Evolutionary conservation across 1,140 invertebrate genomes (phyloP).

Genomic region (Diachasmimorpha longicaudata): DNA sequence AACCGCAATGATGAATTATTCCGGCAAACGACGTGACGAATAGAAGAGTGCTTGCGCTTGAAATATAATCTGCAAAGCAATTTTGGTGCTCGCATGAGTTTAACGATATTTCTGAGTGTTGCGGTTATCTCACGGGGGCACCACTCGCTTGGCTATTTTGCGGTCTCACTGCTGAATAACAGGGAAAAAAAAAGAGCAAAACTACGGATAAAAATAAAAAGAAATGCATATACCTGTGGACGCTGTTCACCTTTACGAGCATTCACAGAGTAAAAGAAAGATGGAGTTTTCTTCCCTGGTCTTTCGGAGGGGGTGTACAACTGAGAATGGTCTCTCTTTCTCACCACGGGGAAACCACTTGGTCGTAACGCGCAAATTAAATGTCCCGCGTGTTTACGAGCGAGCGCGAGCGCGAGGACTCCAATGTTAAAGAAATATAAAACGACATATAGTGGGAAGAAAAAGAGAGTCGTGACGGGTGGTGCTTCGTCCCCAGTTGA

Average conservation of each 20-base stretch:
- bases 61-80: slow-evolving; percentile 20
- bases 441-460: slow-evolving; percentile 4
- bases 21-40: slow-evolving; percentile 8
- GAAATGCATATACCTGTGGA: neutral
- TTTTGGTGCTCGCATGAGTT: slow-evolving; percentile 18
- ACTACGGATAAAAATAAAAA: neutral
- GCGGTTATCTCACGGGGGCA: slow-evolving; percentile 12
- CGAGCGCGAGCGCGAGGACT: slow-evolving; percentile 9
- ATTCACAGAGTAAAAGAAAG: slow-evolving; percentile 5
- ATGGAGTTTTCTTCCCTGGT: neutral
- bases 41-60: slow-evolving; percentile 1
- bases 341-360: slow-evolving; percentile 21
- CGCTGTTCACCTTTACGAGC: slow-evolving; percentile 17
- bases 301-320: neutral
- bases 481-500: neutral
- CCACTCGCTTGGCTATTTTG: slow-evolving; percentile 6
- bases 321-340: neutral
- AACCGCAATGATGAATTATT: slow-evolving; percentile 1
- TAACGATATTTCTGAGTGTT: slow-evolving; percentile 17
- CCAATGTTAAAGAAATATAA: neutral
- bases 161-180: slow-evolving; percentile 1
- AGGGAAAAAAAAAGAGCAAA: neutral
- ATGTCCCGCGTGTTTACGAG: slow-evolving; percentile 32
- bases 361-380: slow-evolving; percentile 32
- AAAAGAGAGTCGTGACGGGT: neutral